Conservation (phyloP, 1,140 invertebrate species). For the Onthophagus taurus region DNA sequence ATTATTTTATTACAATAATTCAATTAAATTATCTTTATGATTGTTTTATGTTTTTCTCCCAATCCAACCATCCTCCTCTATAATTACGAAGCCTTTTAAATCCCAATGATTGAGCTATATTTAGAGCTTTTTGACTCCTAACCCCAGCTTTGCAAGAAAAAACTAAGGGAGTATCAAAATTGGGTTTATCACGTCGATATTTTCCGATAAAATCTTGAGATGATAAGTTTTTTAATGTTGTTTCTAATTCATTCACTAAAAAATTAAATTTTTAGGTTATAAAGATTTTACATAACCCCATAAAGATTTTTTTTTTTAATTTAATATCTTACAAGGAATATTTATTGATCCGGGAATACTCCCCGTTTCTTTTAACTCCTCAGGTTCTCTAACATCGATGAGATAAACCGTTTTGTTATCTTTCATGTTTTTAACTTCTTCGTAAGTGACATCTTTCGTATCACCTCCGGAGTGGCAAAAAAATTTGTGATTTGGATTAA, state of each 20-base stretch:
- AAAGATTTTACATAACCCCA: not conserved
- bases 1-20: no score
- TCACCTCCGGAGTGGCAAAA: conserved; percentile 5
- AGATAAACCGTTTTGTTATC: conserved; percentile 10
- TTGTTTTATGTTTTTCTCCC: conserved; percentile 30
- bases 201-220: conserved; percentile 35
- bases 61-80: conserved; percentile 37
- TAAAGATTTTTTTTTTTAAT: not conserved
- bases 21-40: conserved; percentile 18
- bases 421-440: conserved; percentile 5
- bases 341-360: conserved; percentile 14
- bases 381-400: conserved; percentile 15
- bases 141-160: conserved; percentile 39
- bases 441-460: conserved; percentile 1
- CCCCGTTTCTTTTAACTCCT: conserved; percentile 14
- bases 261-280: not conserved
- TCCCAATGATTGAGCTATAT: conserved; percentile 35
- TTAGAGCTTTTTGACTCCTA: conserved; percentile 36
- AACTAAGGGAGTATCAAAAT: conserved; percentile 36
- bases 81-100: conserved; percentile 38
- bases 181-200: conserved; percentile 36
- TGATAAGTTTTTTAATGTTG: conserved; percentile 27
- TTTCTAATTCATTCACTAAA: conserved; percentile 28
- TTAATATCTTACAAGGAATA: conserved; percentile 14
- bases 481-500: conserved; percentile 7